Base-by-base conservation (phyloP, 2,888 invertebrate genomes). In the Drosophila nigricruria region DNA sequence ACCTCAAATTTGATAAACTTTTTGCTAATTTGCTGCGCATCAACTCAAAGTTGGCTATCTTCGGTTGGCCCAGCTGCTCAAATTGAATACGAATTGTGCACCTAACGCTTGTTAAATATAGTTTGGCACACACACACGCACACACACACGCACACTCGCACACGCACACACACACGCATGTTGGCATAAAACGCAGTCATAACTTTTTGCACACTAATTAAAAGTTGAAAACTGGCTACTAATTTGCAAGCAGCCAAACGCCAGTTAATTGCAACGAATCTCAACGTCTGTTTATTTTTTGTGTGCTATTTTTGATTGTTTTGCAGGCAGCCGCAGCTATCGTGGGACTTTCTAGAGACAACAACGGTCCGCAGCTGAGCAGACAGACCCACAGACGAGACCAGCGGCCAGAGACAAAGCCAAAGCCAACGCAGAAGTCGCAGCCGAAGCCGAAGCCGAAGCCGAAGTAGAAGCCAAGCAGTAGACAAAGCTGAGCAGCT, bases 171-270 rank as follows among this genome's bases (percentile, higher is more conserved):
- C 30, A 32, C 14, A 32, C n/a, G 43, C 16, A 8, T n/a, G 30
- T 25, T 20, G 2, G 27, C 53, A 73, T 20, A 38, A 69, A 74
- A 64, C 40, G 67, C 59, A 80, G 65, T 49, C 53, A 66, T 66
- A 80, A 79, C 83, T 85, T 88, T 49, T 85, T 65, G 53, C 67
- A 70, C 71, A 62, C 69, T 82, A 86, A 83, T 88, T 82, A 88
- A 88, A 88, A 86, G 87, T 88, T 86, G 57, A 59, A 73, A 86
- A 77, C 77, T 77, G 66, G 27, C 64, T 54, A 66, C 72, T 76
- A 71, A 74, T 72, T 71, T 71, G 69, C 66, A 50, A 60, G 58
- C 47, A 53, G 56, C 67, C 42, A 56, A 69, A 72, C 54, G 43
- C 65, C 40, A 64, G 59, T 71, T 81, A 84, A 82, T 88, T 85